Base-by-base conservation (phyloP, 2,888 invertebrate genomes). In the Caenorhabditis afra region DNA sequence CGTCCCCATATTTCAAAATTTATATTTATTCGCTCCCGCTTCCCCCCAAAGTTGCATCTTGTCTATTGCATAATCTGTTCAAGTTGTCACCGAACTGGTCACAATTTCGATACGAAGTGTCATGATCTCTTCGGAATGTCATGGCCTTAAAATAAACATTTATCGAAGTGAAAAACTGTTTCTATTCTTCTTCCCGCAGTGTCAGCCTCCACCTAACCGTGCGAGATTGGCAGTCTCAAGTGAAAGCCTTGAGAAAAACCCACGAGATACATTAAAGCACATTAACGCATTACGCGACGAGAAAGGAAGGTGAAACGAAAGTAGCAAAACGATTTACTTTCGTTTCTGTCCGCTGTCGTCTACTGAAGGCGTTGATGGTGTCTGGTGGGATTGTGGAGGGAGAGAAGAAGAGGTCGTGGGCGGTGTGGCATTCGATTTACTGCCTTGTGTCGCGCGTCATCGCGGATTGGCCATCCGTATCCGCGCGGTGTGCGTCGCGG, bases 21-120 rank as follows among this genome's bases (percentile, higher is more conserved):
- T 71, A 66, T 78, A 71, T 78, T 61, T 29, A 5, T 29, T 7
- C 41, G 41, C 29, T 5, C 29, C 29, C 45, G 37, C 45, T 39
- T 10, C 35, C 52, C 29, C 29, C 52, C 61, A 58, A 29, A 29
- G 29, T 7, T 29, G 4, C 29, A 3, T 68, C 68, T 53, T 74
- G 65, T 74, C 62, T 70, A 79, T 74, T 79, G 79, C 74, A 74
- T 75, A 74, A 68, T 75, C 75, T 73, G 66, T 75, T 70, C 41
- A 70, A 70, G 70, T 79, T 75, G 75, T 68, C 44, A 67, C 62
- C 53, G 44, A 55, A 77, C 68, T 14, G 47, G 41, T 61, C 65
- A 70, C 65, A 50, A 50, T 16, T 64, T 77, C 70, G 77, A 77
- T 77, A 49, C 14, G 53, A 29, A 29, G 7, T 18, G 22, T 18